Percentiles rank a stretch among this genome's conserved stretches.
These are phyloP conservation scores for Sinotaia quadrata DNA, from an alignment of 2,888 invertebrate genomes.

Conservation along the genomic window DNA sequence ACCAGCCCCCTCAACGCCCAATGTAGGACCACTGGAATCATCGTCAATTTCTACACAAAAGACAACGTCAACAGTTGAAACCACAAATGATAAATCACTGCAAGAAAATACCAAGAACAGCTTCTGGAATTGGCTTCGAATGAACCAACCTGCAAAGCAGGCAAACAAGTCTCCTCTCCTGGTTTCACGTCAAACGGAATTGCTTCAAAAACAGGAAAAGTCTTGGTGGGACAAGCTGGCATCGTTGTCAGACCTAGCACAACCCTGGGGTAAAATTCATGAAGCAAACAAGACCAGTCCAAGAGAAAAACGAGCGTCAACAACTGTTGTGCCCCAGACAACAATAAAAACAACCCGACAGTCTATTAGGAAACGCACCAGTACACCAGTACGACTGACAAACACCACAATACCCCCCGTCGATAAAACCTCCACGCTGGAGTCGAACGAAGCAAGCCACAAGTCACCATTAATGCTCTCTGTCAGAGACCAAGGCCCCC, in stretches of 20 bases:
- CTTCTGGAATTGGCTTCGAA: conserved; percentile 20
- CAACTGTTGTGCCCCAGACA: no score
- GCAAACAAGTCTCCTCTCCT: not conserved
- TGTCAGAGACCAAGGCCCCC: not conserved
- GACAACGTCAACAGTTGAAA: no score
- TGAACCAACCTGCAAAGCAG: not conserved
- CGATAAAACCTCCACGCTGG: not conserved
- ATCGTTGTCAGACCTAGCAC: not conserved
- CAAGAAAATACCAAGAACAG: not conserved
- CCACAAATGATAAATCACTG: not conserved
- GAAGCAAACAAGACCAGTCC: not conserved
- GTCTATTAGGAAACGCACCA: not conserved
- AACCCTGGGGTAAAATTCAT: not conserved
- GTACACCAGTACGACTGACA: not conserved
- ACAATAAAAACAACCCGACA: no score
- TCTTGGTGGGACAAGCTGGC: conserved; percentile 9
- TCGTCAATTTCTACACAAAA: no score
- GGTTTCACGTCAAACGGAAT: not conserved
- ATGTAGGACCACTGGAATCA: no score
- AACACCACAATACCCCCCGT: not conserved
- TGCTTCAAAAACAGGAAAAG: not conserved
- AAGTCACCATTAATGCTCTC: not conserved
- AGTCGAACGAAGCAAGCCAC: not conserved
- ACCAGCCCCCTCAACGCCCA: no score
- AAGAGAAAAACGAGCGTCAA: no score